Evolutionary conservation across 2,113 vertebrate genomes (phyloP).

Genomic region (Beaufortia kweichowensis): DNA sequence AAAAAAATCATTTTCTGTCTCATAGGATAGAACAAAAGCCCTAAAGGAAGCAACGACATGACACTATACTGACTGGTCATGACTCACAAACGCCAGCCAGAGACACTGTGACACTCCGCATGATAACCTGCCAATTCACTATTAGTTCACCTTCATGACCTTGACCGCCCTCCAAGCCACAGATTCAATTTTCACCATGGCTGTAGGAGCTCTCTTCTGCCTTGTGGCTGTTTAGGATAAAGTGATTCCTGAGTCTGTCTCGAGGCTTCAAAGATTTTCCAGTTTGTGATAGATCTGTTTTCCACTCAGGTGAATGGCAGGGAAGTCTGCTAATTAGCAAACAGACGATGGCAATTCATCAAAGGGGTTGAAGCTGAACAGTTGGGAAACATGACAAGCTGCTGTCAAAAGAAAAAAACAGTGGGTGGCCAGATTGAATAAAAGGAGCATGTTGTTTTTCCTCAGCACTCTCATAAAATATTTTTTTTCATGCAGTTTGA

Average conservation of each 20-base stretch:
- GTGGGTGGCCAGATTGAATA: slow-evolving; percentile 18
- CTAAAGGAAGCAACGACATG: slow-evolving; percentile 5
- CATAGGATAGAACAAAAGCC: slow-evolving; percentile 30
- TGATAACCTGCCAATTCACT: slow-evolving; percentile 34
- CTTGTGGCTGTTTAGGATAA: neutral
- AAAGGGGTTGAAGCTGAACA: slow-evolving; percentile 47
- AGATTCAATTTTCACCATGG: slow-evolving; percentile 19
- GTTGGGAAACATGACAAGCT: slow-evolving; percentile 49
- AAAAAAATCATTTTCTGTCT: slow-evolving; percentile 18
- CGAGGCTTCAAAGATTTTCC: neutral
- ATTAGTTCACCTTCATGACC: slow-evolving; percentile 3
- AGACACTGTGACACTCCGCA: neutral
- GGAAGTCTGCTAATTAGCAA: slow-evolving; percentile 51
- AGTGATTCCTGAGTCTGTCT: neutral
- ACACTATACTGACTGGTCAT: slow-evolving; percentile 6
- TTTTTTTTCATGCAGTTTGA: neutral
- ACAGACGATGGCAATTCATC: slow-evolving; percentile 49
- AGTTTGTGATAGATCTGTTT: slow-evolving; percentile 45
- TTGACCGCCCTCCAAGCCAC: slow-evolving; percentile 18
- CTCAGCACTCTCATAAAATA: neutral
- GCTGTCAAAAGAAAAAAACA: slow-evolving; percentile 23
- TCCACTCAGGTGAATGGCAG: slow-evolving; percentile 48
- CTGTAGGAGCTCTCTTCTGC: neutral
- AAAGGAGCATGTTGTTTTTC: neutral
- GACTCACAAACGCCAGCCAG: slow-evolving; percentile 20